These are phyloP conservation scores for Aleadryas rufinucha DNA, from an alignment of 2,113 vertebrate species.

Conservation along the genomic window DNA sequence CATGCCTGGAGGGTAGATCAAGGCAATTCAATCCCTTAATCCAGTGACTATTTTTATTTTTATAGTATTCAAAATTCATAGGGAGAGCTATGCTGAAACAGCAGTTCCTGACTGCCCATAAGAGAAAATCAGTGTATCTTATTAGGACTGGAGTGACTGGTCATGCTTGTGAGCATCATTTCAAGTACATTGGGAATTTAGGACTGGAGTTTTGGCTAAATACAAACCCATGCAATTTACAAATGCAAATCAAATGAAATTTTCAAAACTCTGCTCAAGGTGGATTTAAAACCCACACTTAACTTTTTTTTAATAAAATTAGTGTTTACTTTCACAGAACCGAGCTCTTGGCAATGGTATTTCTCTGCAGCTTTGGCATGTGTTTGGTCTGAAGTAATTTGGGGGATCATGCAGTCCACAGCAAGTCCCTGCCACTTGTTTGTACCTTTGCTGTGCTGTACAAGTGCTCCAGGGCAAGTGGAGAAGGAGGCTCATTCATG, in stretches of 20 bases:
- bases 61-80: background rate
- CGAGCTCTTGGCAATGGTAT: background rate
- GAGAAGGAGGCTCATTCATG: background rate
- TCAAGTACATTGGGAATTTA: background rate
- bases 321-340: background rate
- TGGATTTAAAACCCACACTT: background rate
- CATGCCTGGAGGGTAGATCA: background rate
- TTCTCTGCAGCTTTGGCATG: background rate
- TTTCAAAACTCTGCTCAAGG: background rate
- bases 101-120: background rate
- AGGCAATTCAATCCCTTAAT: background rate
- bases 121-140: background rate
- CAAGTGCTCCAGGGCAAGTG: too few relatives aligned
- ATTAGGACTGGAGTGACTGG: background rate
- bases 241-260: background rate
- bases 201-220: background rate
- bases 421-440: background rate
- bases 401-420: background rate
- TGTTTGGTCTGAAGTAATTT: background rate
- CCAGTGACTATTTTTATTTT: background rate
- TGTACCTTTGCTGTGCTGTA: background rate
- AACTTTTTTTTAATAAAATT: background rate
- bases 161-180: background rate
- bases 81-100: background rate
- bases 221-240: background rate